phyloP scores from a whole-genome alignment of 2,888 invertebrate species.

The Gibbula magus region DNA sequence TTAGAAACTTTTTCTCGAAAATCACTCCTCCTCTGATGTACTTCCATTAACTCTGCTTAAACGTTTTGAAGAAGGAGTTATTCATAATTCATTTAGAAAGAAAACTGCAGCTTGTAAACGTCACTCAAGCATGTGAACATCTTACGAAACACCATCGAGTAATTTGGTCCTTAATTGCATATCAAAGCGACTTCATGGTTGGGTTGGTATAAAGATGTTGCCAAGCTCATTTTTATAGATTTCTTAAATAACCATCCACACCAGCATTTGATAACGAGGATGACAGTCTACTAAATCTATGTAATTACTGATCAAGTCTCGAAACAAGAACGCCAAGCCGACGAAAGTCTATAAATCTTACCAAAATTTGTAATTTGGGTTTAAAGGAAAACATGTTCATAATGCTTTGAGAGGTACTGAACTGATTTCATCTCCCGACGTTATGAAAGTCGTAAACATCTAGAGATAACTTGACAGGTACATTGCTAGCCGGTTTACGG shows the following conservation, averaged over 20 bases:
- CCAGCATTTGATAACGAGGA: neutral
- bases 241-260: neutral
- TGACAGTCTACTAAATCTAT: neutral
- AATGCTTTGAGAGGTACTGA: neutral
- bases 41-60: no score
- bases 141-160: neutral
- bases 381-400: neutral
- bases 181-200: neutral
- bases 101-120: neutral
- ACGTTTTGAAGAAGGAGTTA: no score
- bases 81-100: neutral
- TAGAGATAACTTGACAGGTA: no score
- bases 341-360: neutral
- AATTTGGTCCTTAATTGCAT: neutral
- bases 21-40: no score
- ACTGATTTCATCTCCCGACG: neutral
- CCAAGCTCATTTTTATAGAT: neutral
- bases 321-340: neutral
- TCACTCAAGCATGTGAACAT: neutral
- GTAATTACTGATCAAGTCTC: neutral
- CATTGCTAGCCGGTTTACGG: neutral
- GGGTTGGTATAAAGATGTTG: neutral
- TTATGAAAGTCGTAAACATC: slow-evolving; percentile 3
- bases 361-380: neutral
- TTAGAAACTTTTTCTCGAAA: no score